Conservation (phyloP, 2,113 vertebrate genomes). For the Ivindomyrus marchei region DNA sequence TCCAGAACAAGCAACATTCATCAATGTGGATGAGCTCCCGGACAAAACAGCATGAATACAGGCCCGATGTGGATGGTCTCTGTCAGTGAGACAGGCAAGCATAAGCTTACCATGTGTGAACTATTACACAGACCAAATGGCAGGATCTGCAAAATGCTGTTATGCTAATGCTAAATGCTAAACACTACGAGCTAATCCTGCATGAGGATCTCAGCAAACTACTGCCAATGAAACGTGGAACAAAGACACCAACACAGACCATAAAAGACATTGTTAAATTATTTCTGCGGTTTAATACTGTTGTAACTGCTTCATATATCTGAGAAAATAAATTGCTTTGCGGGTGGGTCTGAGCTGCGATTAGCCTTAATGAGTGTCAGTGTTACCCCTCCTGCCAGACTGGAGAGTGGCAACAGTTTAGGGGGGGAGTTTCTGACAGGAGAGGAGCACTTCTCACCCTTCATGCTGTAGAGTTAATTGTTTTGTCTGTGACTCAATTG, state of each 20-base stretch:
- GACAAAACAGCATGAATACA: neutral
- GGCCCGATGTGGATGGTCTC: neutral
- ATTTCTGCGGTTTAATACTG: neutral
- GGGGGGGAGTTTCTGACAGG: conserved; percentile 9
- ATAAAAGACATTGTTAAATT: neutral
- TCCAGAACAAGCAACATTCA: neutral
- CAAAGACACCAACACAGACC: neutral
- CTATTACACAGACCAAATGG: neutral
- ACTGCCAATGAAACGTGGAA: neutral
- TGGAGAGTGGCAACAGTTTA: neutral
- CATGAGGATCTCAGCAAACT: neutral
- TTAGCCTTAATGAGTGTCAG: neutral
- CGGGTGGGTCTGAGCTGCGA: neutral
- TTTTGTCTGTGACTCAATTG: conserved; percentile 24
- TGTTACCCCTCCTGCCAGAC: neutral
- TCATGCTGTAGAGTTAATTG: conserved; percentile 5
- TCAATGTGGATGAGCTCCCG: neutral
- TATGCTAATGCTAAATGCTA: neutral
- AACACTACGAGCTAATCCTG: neutral
- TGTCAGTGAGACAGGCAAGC: neutral
- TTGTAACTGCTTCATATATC: neutral
- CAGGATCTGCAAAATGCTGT: neutral
- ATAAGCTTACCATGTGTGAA: neutral
- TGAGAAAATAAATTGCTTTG: neutral
- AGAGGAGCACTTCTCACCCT: neutral